phyloP scores from a whole-genome alignment of 2,113 vertebrate species.

The Vombatus ursinus region DNA sequence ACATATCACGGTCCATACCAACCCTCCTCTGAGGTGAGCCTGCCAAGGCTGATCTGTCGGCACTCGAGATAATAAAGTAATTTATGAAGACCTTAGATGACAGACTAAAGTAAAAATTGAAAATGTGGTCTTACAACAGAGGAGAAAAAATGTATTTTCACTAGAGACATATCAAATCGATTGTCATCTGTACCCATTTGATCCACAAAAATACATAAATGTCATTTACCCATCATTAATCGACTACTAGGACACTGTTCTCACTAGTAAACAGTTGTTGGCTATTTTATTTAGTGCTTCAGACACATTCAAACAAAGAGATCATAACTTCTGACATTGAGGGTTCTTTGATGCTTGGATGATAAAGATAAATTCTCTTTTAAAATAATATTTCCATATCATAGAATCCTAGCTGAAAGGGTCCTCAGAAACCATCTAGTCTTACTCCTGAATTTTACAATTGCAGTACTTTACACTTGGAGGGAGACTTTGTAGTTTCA shows the following conservation, averaged over 20 bases:
- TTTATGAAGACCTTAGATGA: neutral
- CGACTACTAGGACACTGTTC: neutral
- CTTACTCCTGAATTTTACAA: too few relatives aligned
- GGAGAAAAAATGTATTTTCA: neutral
- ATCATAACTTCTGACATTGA: neutral
- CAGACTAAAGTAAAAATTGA: neutral
- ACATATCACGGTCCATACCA: neutral
- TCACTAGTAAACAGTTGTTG: neutral
- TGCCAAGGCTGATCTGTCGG: neutral
- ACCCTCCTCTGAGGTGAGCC: neutral
- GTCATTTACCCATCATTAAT: neutral
- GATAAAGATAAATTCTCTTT: neutral
- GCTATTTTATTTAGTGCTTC: neutral
- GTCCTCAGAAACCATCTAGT: neutral
- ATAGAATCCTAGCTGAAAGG: neutral
- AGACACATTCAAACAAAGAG: neutral
- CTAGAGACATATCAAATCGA: neutral
- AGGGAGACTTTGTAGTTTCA: neutral
- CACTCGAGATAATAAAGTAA: neutral
- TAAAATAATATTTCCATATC: neutral
- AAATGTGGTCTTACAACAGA: neutral
- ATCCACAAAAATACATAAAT: neutral
- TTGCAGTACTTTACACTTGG: neutral
- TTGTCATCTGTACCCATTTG: neutral
- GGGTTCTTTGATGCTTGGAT: neutral